Conservation (phyloP, 2,888 invertebrate species). For the Hesperia comma region DNA sequence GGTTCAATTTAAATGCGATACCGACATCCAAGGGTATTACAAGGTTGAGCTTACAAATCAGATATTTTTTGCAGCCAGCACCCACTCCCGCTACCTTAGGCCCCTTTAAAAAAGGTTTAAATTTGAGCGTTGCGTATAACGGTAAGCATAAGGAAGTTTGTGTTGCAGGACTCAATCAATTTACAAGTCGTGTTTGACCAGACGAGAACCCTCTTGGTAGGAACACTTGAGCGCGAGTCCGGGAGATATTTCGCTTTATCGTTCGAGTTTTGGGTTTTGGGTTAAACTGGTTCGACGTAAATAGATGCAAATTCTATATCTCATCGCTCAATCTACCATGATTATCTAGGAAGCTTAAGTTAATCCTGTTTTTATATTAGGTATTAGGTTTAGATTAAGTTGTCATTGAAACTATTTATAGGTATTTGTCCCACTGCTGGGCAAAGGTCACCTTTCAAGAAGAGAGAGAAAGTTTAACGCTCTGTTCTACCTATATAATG, state of each 20-base stretch:
- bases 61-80: conserved; percentile 15
- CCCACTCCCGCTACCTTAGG: conserved; percentile 19
- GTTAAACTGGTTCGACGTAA: neutral
- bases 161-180: conserved; percentile 66
- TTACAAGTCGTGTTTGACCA: conserved; percentile 73
- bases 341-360: too few relatives aligned
- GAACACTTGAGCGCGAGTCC: conserved; percentile 42
- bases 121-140: conserved; percentile 33
- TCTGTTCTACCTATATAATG: too few relatives aligned
- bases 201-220: conserved; percentile 57
- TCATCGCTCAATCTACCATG: neutral
- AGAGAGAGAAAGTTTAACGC: too few relatives aligned
- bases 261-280: conserved; percentile 37
- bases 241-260: conserved; percentile 47
- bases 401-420: too few relatives aligned
- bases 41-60: conserved; percentile 50
- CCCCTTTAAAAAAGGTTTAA: conserved; percentile 43
- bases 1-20: conserved; percentile 65
- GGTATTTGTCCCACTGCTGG: too few relatives aligned
- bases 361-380: too few relatives aligned
- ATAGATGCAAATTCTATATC: neutral
- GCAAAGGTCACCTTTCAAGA: too few relatives aligned
- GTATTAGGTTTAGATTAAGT: too few relatives aligned
- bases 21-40: conserved; percentile 59
- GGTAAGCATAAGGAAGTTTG: conserved; percentile 41